Conservation (phyloP, 2,888 invertebrate species). For the Melieria omissa region DNA sequence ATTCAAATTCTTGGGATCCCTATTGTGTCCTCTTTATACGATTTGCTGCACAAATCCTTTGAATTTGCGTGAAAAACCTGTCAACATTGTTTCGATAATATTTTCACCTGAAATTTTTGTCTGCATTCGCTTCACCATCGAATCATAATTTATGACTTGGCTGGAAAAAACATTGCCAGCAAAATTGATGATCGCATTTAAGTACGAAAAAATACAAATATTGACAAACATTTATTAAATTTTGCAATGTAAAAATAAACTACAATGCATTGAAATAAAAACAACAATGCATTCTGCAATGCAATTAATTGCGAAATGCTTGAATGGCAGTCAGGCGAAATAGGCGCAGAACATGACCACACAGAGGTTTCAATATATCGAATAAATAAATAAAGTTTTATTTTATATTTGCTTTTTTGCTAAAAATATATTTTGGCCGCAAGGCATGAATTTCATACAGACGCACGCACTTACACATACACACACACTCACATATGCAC, state of each 20-base stretch:
- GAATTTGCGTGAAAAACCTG: too few relatives aligned
- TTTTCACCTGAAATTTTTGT: too few relatives aligned
- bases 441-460: not conserved
- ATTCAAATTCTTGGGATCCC: too few relatives aligned
- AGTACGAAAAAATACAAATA: not conserved
- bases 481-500: not conserved
- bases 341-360: not conserved
- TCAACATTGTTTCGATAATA: too few relatives aligned
- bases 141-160: too few relatives aligned
- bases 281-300: conserved; percentile 1
- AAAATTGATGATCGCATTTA: not conserved
- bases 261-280: not conserved
- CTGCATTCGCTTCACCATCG: too few relatives aligned
- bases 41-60: too few relatives aligned
- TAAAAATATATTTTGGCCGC: not conserved
- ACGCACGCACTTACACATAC: not conserved
- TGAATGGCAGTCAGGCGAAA: not conserved
- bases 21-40: rapidly evolving
- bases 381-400: not conserved
- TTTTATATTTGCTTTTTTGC: not conserved
- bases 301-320: conserved; percentile 21
- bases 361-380: not conserved
- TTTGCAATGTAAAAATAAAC: conserved; percentile 1
- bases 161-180: not conserved
- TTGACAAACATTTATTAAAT: conserved; percentile 17